Conservation (phyloP, 1,140 invertebrate species). For the Cyclargus thomasi region DNA sequence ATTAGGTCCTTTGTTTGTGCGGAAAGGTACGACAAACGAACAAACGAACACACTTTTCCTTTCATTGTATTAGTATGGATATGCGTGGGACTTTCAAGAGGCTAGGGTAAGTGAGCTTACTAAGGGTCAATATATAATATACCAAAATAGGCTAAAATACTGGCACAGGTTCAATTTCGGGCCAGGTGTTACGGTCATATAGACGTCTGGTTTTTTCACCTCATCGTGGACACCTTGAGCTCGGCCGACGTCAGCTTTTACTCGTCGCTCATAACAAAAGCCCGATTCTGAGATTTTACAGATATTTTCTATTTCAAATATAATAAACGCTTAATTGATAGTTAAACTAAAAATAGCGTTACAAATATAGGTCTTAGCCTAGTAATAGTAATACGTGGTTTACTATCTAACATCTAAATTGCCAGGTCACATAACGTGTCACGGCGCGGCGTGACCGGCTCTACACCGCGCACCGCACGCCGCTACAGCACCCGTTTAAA, state of each 20-base stretch:
- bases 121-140: neutral
- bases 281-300: no score
- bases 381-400: neutral
- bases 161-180: neutral
- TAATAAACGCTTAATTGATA: no score
- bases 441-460: neutral
- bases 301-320: no score
- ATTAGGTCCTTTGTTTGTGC: no score
- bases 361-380: neutral
- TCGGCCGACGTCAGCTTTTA: neutral
- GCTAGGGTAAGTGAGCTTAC: neutral
- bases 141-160: neutral
- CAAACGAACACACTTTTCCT: no score
- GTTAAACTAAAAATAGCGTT: neutral
- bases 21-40: no score
- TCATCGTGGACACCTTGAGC: neutral
- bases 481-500: neutral
- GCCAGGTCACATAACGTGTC: neutral
- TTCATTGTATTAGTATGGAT: no score
- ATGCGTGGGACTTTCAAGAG: neutral
- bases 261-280: neutral
- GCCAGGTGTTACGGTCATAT: neutral
- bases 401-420: neutral
- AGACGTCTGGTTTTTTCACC: neutral
- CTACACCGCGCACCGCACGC: no score